These are phyloP conservation scores for Papilio glaucus DNA, from an alignment of 1,140 invertebrate species.

Conservation along the genomic window DNA sequence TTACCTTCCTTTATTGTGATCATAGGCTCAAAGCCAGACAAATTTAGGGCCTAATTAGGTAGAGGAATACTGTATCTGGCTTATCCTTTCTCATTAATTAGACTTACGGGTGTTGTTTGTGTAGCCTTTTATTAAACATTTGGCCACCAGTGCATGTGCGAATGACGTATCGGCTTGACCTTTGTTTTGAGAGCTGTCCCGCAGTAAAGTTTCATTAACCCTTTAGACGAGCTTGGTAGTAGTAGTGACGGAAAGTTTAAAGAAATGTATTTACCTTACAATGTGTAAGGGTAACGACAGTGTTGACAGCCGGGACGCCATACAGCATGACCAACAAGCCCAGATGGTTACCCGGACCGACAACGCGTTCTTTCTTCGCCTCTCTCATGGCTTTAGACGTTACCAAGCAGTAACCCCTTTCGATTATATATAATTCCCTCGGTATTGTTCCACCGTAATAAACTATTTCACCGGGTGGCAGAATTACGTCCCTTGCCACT, in stretches of 20 bases:
- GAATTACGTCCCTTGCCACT: constrained; percentile 72
- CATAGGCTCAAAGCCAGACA: too few relatives aligned
- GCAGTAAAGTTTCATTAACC: too few relatives aligned
- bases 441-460: constrained; percentile 74
- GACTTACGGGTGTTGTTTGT: too few relatives aligned
- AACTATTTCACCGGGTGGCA: constrained; percentile 79
- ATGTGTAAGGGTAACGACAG: constrained; percentile 76
- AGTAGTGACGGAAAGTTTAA: background rate
- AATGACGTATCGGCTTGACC: too few relatives aligned
- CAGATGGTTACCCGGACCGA: constrained; percentile 73
- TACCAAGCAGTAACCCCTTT: constrained; percentile 76
- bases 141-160: too few relatives aligned
- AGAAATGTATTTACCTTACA: constrained; percentile 64
- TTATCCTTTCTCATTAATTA: too few relatives aligned
- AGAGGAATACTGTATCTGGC: too few relatives aligned
- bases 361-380: constrained; percentile 60
- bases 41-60: too few relatives aligned
- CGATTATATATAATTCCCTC: constrained; percentile 76
- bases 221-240: background rate
- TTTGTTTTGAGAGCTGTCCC: too few relatives aligned
- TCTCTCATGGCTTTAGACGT: constrained; percentile 63
- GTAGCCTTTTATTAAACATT: too few relatives aligned
- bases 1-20: too few relatives aligned
- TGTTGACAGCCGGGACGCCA: constrained; percentile 71
- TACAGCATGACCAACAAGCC: constrained; percentile 72